phyloP scores from a whole-genome alignment of 1,140 invertebrate genomes.

The Pseudachorutes palmiensis region DNA sequence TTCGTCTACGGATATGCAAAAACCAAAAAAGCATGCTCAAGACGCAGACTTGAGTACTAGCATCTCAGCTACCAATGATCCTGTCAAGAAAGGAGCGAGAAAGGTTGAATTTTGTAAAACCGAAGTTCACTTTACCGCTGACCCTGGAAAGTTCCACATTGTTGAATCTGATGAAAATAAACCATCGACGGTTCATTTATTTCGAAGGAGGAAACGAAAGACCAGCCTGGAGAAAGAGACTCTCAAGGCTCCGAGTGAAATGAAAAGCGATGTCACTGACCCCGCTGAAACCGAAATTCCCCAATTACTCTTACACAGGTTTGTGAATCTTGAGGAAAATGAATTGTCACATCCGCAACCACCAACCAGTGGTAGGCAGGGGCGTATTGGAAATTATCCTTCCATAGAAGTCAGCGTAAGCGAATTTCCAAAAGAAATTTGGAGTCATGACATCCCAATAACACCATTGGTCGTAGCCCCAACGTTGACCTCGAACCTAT shows the following conservation, averaged over 20 bases:
- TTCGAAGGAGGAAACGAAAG: slow-evolving; percentile 48
- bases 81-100: slow-evolving; percentile 44
- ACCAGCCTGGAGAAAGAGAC: not conserved
- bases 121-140: slow-evolving; percentile 74
- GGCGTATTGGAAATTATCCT: too few relatives aligned
- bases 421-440: too few relatives aligned
- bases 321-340: not conserved
- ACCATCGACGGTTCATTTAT: slow-evolving; percentile 63
- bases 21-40: slow-evolving; percentile 26
- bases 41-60: slow-evolving; percentile 34
- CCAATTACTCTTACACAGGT: too few relatives aligned
- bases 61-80: slow-evolving; percentile 32
- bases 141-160: slow-evolving; percentile 70
- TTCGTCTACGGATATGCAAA: slow-evolving; percentile 25
- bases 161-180: slow-evolving; percentile 78
- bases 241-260: not conserved
- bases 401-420: too few relatives aligned
- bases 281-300: too few relatives aligned
- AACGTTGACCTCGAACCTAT: too few relatives aligned
- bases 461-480: too few relatives aligned
- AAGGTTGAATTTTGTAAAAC: slow-evolving; percentile 77
- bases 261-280: not conserved
- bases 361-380: too few relatives aligned
- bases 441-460: too few relatives aligned
- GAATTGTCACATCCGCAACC: too few relatives aligned